A percentile compares a stretch with the other conserved stretches of the same genome.
Evolutionary conservation across 2,113 vertebrate species (phyloP).

Genomic region (Octodon degus): DNA sequence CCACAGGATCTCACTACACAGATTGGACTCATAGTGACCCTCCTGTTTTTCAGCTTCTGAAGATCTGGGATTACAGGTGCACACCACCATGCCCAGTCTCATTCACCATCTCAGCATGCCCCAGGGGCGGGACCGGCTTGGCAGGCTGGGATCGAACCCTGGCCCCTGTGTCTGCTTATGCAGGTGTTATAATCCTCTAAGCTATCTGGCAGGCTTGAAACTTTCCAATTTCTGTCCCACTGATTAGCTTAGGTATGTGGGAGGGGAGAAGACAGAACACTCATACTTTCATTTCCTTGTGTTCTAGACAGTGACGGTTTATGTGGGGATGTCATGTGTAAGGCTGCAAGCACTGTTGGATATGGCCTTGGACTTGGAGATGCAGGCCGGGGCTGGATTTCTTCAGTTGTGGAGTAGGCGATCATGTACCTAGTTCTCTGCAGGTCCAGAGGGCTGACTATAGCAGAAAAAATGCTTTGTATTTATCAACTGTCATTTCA

Average conservation of each 20-base stretch:
- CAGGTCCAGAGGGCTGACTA: not conserved
- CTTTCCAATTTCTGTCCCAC: not conserved
- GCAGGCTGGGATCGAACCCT: no score
- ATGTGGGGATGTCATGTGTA: not conserved
- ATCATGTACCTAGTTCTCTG: not conserved
- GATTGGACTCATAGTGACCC: no score
- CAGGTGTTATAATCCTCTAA: no score
- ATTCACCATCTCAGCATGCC: no score
- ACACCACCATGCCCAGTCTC: no score
- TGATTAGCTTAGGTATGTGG: not conserved
- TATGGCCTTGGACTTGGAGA: not conserved
- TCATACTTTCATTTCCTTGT: not conserved
- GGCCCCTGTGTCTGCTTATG: no score
- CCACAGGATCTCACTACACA: no score
- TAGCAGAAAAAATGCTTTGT: not conserved
- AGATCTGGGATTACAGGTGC: no score
- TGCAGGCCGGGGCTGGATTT: not conserved
- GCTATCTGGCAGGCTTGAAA: no score
- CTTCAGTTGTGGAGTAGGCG: not conserved
- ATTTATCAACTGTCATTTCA: constrained; percentile 1
- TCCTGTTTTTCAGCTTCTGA: no score
- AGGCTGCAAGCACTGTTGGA: not conserved
- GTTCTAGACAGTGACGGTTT: not conserved
- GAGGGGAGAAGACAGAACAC: not conserved
- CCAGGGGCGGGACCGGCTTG: no score